phyloP scores from a whole-genome alignment of 2,797 vertebrate genomes.

The Rhabdomys pumilio region DNA sequence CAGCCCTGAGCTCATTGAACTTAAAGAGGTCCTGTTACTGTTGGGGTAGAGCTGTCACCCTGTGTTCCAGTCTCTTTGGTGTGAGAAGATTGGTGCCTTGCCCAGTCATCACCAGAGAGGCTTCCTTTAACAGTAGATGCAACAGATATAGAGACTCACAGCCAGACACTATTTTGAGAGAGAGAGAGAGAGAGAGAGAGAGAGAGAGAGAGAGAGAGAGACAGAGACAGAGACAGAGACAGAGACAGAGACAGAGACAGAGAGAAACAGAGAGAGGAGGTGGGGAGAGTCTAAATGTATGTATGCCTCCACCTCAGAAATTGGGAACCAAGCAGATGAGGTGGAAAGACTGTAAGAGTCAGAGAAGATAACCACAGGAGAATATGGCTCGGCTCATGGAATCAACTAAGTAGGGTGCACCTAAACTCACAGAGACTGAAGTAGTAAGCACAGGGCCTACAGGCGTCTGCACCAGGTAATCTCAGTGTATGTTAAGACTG shows the following conservation, averaged over 20 bases:
- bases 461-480: background rate
- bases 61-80: background rate
- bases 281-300: background rate
- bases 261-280: too few species aligned
- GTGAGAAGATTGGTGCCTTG: background rate
- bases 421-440: background rate
- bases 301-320: background rate
- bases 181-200: too few species aligned
- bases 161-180: background rate
- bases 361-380: background rate
- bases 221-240: too few species aligned
- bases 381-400: background rate
- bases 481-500: background rate
- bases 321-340: background rate
- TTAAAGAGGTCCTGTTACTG: background rate
- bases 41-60: background rate
- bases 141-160: background rate
- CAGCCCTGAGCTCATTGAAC: background rate
- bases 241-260: too few species aligned
- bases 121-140: background rate
- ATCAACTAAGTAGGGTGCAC: background rate
- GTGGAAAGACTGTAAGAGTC: background rate
- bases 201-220: too few species aligned
- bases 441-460: background rate
- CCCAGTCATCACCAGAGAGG: background rate